Evolutionary conservation across 2,888 invertebrate genomes (phyloP).

Genomic region (Ariolimax columbianus): DNA sequence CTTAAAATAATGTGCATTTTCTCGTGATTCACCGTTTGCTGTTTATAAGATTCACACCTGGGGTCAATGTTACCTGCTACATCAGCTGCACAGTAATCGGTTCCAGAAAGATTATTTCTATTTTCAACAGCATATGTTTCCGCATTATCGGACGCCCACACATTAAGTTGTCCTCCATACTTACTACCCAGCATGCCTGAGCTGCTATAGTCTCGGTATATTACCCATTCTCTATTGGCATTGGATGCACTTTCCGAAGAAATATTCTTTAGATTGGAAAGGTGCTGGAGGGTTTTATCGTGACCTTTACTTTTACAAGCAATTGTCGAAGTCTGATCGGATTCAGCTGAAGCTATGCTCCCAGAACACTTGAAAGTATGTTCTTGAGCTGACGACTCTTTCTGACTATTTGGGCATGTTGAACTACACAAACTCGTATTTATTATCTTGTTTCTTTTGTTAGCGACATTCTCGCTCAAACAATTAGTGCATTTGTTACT

Average conservation of each 20-base stretch:
- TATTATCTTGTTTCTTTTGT: neutral
- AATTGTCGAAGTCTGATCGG: neutral
- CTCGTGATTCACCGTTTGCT: neutral
- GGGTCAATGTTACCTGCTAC: neutral
- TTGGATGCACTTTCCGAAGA: neutral
- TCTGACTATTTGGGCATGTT: neutral
- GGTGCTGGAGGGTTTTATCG: no score
- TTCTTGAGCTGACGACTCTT: neutral
- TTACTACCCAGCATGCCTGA: neutral
- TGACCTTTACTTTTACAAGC: neutral
- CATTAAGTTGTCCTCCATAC: constrained; percentile 25
- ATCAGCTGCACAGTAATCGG: neutral
- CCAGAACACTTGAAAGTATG: neutral
- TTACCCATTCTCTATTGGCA: neutral
- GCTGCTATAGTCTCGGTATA: neutral
- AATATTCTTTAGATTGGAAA: neutral
- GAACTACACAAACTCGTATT: neutral
- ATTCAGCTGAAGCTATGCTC: neutral
- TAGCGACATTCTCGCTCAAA: neutral
- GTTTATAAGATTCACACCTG: neutral
- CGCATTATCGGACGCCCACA: neutral
- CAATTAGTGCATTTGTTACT: neutral
- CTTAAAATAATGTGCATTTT: no score
- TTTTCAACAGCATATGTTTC: neutral
- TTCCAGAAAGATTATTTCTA: neutral